Percentiles rank a stretch among this genome's conserved stretches.
Conservation (phyloP, 2,113 vertebrate species). For the Platysteira castanea region DNA sequence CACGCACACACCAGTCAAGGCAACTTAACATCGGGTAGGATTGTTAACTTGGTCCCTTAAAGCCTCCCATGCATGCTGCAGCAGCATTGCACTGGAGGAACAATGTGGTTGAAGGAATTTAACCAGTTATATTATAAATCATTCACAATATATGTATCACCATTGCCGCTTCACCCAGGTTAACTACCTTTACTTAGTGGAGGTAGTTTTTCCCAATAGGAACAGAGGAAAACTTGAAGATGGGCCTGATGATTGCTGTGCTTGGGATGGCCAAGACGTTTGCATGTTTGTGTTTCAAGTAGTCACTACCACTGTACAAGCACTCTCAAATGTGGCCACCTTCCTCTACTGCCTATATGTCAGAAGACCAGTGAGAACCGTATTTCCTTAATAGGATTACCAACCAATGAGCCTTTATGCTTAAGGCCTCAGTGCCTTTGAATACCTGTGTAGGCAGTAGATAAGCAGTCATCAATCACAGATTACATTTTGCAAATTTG, state of each 20-base stretch:
- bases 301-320: not conserved
- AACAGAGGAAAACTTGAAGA: not conserved
- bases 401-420: not conserved
- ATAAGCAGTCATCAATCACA: not conserved
- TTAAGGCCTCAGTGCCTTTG: not conserved
- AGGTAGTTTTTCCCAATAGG: not conserved
- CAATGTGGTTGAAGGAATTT: not conserved
- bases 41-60: constrained; percentile 41
- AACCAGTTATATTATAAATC: not conserved
- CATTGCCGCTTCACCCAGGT: not conserved
- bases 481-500: not conserved
- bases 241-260: not conserved
- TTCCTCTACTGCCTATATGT: not conserved
- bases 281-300: not conserved
- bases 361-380: not conserved
- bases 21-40: constrained; percentile 54
- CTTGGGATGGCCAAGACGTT: not conserved
- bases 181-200: not conserved
- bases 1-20: not conserved
- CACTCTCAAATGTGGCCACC: not conserved
- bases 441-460: not conserved
- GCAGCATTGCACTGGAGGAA: not conserved
- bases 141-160: not conserved
- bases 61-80: constrained; percentile 3
- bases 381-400: not conserved